Evolutionary conservation across 2,113 vertebrate species (phyloP).

Genomic region (Sceloporus undulatus): DNA sequence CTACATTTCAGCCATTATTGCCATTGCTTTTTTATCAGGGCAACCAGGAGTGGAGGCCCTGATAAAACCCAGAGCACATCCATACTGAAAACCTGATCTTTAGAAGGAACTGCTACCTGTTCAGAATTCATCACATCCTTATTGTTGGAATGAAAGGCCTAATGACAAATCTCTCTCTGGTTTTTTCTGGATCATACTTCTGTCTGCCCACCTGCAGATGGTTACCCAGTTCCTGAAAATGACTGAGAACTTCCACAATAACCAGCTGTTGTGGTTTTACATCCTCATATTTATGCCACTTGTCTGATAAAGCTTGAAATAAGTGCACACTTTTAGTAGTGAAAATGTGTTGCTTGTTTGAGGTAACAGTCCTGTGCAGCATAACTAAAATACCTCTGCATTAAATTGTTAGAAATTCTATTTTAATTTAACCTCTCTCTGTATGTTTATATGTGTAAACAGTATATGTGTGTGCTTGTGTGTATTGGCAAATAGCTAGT

Average conservation of each 20-base stretch:
- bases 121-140: background rate
- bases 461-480: no score
- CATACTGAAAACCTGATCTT: background rate
- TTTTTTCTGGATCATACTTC: background rate
- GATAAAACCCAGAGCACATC: no score
- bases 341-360: no score
- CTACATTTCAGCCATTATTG: background rate
- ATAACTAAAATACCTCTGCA: no score
- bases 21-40: background rate
- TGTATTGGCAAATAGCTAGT: no score
- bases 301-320: background rate
- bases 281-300: background rate
- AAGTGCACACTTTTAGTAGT: background rate
- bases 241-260: background rate
- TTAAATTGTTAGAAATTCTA: no score
- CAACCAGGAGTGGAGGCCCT: background rate
- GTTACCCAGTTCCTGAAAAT: background rate
- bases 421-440: no score
- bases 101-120: background rate
- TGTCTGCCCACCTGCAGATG: no score
- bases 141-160: background rate
- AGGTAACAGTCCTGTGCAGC: no score
- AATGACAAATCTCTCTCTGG: no score
- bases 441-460: no score
- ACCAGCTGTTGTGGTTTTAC: no score